A percentile compares a stretch with the other conserved stretches of the same genome.
Conservation (phyloP, 1,140 invertebrate species). For the Pentalonia nigronervosa region DNA sequence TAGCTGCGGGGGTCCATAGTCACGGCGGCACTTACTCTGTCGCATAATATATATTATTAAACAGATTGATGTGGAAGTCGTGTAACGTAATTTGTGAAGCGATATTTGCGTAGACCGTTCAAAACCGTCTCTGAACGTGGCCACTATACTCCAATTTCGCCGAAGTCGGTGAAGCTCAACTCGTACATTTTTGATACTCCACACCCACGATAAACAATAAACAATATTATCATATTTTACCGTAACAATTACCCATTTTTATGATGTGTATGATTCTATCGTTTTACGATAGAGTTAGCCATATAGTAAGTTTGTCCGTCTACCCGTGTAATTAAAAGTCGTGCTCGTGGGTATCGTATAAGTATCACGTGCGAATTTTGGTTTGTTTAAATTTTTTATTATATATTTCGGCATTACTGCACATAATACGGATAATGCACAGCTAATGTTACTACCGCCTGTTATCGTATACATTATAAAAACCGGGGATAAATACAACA, state of each 20-base stretch:
- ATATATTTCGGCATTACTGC: neutral
- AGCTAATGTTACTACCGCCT: neutral
- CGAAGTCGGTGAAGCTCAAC: neutral
- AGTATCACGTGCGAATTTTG: neutral
- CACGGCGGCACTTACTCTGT: neutral
- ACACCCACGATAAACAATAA: no score
- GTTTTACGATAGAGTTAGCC: no score
- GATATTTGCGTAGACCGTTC: neutral
- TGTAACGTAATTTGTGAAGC: conserved; percentile 1
- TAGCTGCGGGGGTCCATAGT: neutral
- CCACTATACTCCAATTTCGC: neutral
- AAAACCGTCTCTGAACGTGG: neutral
- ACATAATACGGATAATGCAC: neutral
- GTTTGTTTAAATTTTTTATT: neutral
- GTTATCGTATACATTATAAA: neutral
- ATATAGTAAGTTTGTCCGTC: no score
- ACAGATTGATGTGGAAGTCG: neutral
- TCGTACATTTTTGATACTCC: neutral
- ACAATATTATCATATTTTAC: neutral
- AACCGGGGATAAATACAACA: neutral
- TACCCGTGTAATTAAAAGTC: neutral
- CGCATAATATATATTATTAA: neutral
- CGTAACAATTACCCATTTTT: neutral
- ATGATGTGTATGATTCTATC: neutral
- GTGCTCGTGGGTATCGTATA: no score